Evolutionary conservation across 2,113 vertebrate genomes (phyloP), one percentile per base, ranked within the genome.

Genomic region (Tylochromis polylepis): DNA sequence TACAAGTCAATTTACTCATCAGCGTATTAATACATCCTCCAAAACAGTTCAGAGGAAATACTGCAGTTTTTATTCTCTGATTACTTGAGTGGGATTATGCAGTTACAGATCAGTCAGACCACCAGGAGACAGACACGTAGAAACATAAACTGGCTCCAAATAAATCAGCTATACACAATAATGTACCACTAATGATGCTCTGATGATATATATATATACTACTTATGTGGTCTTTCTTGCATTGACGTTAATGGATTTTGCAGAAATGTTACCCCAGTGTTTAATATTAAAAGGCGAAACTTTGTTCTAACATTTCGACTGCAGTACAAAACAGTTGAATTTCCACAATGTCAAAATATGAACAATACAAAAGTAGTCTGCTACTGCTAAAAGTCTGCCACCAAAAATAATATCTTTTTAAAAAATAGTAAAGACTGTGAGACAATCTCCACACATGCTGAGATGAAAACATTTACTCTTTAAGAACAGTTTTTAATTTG

Each of bases 151-250:
- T 29, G 67, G 67, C 67, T 43, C 24, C 16, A 5, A 15, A 75
- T 20, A 5, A 51, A 49, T 29, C 70, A 75, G 70, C 43, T 51
- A 31, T 1, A 29, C 16, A 8, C 24, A 1, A 29, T 49, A 0
- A 75, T 49, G 67, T 49, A 20, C 5, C 46, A 75, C 2, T 0
- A 49, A 24, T 0, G 15, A 31, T 31, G 24, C 24, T 31, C 43
- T 51, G 4, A 31, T 51, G 27, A 49, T 20, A 51, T 51, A 3
- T 1, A 27, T 29, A 46, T 51, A 11, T 5, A 0, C 6, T 2
- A 29, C 27, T 53, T 34, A 31, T 77, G 29, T 49, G 16, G 9
- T 12, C 43, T 8, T 29, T 75, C 29, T 20, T 75, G 22, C 16
- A 31, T 29, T n/a, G 10, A 51, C 0, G 11, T 31, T n/a, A 51